These are phyloP conservation scores for Trissolcus brochymenae DNA, from an alignment of 2,888 invertebrate species.

Conservation along the genomic window DNA sequence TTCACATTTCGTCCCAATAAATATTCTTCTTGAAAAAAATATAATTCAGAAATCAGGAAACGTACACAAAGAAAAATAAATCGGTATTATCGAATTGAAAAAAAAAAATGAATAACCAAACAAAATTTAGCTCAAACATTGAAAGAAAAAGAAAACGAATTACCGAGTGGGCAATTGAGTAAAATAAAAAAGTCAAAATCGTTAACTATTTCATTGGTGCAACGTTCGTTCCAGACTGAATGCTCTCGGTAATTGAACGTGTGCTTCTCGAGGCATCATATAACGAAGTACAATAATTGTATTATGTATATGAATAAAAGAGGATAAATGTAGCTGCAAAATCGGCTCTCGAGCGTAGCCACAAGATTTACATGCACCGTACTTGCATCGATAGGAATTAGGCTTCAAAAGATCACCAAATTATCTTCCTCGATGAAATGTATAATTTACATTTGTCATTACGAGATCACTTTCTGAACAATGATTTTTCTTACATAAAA, in stretches of 20 bases:
- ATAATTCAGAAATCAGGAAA: too few relatives aligned
- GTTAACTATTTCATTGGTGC: constrained; percentile 63
- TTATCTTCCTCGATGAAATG: not conserved
- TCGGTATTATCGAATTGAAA: too few relatives aligned
- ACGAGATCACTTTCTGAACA: too few relatives aligned
- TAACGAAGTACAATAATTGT: constrained; percentile 54
- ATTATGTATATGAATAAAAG: constrained; percentile 51
- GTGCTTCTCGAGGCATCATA: constrained; percentile 45
- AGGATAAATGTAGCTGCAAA: constrained; percentile 47
- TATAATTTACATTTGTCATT: too few relatives aligned
- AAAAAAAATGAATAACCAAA: not conserved
- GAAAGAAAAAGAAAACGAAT: constrained; percentile 1
- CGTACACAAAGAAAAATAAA: too few relatives aligned
- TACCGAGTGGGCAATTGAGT: not conserved
- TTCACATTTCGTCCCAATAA: not conserved
- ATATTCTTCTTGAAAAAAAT: constrained; percentile 3
- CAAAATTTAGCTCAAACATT: not conserved
- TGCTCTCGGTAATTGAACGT: constrained; percentile 57
- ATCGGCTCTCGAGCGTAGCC: constrained; percentile 49
- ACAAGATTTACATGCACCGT: constrained; percentile 42
- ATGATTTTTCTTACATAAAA: too few relatives aligned
- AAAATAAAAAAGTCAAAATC: constrained; percentile 28
- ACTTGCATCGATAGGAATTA: constrained; percentile 13
- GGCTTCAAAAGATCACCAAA: constrained; percentile 10
- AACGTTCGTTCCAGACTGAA: constrained; percentile 74